A percentile compares a stretch with the other conserved stretches of the same genome.
Conservation (phyloP, 1,140 invertebrate genomes). For the Aphaenogaster ashmeadi region DNA sequence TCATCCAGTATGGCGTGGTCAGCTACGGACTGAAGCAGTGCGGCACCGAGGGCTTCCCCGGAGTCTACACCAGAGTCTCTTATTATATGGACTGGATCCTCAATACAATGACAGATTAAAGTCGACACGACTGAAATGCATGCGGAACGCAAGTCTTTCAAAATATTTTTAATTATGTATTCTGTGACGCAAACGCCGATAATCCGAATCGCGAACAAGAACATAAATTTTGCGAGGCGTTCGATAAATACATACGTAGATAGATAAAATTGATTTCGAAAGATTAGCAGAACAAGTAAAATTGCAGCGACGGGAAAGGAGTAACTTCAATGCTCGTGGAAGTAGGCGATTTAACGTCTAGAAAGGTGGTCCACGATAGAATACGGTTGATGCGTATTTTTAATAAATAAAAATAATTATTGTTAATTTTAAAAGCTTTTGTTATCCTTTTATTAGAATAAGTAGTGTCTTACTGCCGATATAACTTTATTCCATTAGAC, state of each 20-base stretch:
- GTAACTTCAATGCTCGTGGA: neutral
- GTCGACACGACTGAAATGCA: neutral
- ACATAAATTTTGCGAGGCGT: neutral
- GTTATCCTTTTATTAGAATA: conserved; percentile 1
- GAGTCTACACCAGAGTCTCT: conserved; percentile 89
- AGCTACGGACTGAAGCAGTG: conserved; percentile 87
- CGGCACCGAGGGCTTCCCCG: conserved; percentile 88
- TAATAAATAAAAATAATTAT: neutral
- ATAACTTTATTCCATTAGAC: neutral
- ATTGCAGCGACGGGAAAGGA: neutral
- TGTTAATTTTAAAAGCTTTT: neutral
- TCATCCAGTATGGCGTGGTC: conserved; percentile 87
- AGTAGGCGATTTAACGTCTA: neutral
- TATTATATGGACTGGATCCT: conserved; percentile 91
- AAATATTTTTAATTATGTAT: neutral
- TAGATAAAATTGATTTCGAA: conserved; percentile 5
- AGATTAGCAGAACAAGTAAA: neutral
- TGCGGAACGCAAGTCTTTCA: neutral
- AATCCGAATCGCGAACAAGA: neutral
- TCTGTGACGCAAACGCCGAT: neutral
- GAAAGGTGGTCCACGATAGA: neutral
- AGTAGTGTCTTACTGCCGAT: conserved; percentile 2
- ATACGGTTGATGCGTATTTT: neutral
- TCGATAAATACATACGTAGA: neutral
- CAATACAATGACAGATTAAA: conserved; percentile 85